A percentile compares a stretch with the other conserved stretches of the same genome.
Evolutionary conservation across 2,113 vertebrate genomes (phyloP).

Genomic region (Burhinus oedicnemus): DNA sequence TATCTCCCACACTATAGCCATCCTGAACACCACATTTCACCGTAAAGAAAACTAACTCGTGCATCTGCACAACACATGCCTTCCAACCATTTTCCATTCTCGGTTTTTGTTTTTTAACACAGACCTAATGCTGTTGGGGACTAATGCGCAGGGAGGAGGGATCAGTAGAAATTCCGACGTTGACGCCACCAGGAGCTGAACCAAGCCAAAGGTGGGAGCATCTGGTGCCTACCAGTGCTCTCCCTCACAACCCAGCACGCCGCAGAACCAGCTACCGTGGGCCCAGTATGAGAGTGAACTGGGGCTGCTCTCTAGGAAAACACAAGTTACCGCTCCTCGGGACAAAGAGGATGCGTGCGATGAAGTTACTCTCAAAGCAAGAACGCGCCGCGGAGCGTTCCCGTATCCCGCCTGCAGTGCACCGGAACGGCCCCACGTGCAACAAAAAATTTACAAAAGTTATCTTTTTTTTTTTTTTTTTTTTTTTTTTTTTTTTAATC

Average conservation of each 20-base stretch:
- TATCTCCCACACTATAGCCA: neutral
- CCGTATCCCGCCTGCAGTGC: neutral
- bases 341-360: neutral
- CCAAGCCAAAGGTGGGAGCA: neutral
- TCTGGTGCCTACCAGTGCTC: neutral
- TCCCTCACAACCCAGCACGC: neutral
- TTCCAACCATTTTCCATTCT: neutral
- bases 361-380: neutral
- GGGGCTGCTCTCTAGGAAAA: neutral
- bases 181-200: neutral
- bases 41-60: neutral
- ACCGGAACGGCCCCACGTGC: neutral
- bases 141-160: accelerated
- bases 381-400: neutral
- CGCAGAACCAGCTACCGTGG: accelerated
- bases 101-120: neutral
- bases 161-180: neutral
- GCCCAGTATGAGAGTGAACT: accelerated
- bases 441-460: no score
- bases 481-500: no score
- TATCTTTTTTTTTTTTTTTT: no score
- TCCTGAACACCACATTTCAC: neutral
- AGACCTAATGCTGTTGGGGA: neutral
- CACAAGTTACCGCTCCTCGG: neutral
- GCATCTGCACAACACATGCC: constrained; percentile 29